Conservation (phyloP, 2,888 invertebrate genomes). For the Acrobasis suavella region DNA sequence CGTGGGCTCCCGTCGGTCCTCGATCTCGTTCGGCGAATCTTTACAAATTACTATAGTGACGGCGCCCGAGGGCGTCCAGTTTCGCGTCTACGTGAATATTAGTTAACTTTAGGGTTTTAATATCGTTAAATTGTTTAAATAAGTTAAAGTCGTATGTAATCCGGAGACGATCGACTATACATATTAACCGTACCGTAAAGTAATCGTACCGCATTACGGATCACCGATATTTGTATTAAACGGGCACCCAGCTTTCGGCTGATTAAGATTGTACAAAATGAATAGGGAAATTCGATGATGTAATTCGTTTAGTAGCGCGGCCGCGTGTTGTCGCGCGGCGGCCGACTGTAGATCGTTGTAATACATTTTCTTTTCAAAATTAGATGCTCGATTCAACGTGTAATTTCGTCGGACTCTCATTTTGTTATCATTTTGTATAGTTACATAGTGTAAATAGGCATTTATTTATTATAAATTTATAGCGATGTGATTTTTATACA, state of each 20-base stretch:
- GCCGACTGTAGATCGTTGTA: conserved; percentile 65
- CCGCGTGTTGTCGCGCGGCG: conserved; percentile 43
- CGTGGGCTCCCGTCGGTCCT: conserved; percentile 41
- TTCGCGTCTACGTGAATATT: conserved; percentile 70
- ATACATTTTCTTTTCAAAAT: conserved; percentile 68
- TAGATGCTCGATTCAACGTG: conserved; percentile 78
- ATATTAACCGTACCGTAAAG: conserved; percentile 20
- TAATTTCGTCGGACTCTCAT: conserved; percentile 80
- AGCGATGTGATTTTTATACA: conserved; percentile 80
- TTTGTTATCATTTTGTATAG: conserved; percentile 83
- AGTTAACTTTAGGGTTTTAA: conserved; percentile 78
- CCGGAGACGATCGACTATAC: conserved; percentile 62
- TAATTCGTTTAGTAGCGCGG: conserved; percentile 64
- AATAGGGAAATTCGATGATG: conserved; percentile 67
- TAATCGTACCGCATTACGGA: conserved; percentile 69
- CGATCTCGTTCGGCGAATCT: conserved; percentile 38
- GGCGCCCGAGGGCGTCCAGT: conserved; percentile 58
- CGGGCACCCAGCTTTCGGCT: conserved; percentile 75
- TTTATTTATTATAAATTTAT: conserved; percentile 82
- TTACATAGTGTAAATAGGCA: conserved; percentile 83
- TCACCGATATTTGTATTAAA: conserved; percentile 69
- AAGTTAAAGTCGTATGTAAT: conserved; percentile 79
- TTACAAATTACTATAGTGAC: conserved; percentile 49
- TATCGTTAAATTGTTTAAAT: conserved; percentile 80
- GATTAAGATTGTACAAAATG: conserved; percentile 78